These are phyloP conservation scores for Orchesellides sinensis DNA, from an alignment of 2,888 invertebrate genomes.

Conservation along the genomic window DNA sequence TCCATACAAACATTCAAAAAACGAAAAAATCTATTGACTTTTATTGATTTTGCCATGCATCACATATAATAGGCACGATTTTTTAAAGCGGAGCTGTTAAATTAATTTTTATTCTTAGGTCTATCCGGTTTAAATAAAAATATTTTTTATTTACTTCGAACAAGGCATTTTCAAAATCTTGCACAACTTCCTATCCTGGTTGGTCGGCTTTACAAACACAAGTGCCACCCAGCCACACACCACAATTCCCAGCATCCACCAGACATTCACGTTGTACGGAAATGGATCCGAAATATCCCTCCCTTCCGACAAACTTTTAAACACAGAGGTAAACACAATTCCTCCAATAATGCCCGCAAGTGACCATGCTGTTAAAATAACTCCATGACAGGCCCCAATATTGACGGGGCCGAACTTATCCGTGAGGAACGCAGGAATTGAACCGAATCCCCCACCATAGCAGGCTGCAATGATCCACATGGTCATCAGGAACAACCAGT, in stretches of 20 bases:
- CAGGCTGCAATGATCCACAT: slow-evolving; percentile 68
- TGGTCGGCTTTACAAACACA: slow-evolving; percentile 65
- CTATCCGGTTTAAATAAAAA: too few relatives aligned
- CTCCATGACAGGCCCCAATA: slow-evolving; percentile 70
- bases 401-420: slow-evolving; percentile 68
- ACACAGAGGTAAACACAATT: slow-evolving; percentile 67
- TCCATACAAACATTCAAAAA: background rate
- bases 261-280: slow-evolving; percentile 71
- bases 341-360: slow-evolving; percentile 70
- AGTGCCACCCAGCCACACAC: slow-evolving; percentile 61
- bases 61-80: background rate
- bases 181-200: slow-evolving; percentile 44
- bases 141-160: background rate
- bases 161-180: too few relatives aligned
- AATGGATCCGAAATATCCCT: slow-evolving; percentile 21
- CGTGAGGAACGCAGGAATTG: slow-evolving; percentile 63
- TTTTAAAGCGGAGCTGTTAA: background rate
- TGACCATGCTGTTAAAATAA: slow-evolving; percentile 70
- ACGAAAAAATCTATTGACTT: too few relatives aligned
- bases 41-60: background rate
- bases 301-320: slow-evolving; percentile 26
- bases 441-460: slow-evolving; percentile 63
- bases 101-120: background rate
- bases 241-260: slow-evolving; percentile 70
- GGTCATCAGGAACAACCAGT: slow-evolving; percentile 66